Base-by-base conservation (phyloP, 2,888 invertebrate genomes). In the Drosophila antonietae region DNA sequence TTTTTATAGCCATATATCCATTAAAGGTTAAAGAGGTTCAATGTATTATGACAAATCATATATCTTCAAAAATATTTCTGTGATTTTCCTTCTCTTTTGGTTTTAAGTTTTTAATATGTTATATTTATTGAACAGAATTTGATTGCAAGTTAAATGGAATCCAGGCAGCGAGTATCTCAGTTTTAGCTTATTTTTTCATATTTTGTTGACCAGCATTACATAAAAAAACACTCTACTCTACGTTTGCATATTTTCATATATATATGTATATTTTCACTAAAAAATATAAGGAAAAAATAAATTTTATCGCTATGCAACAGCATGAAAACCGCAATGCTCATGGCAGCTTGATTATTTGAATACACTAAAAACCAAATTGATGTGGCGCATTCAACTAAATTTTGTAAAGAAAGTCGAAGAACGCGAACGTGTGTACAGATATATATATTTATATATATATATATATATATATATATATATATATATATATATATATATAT, bases 261-360 rank as follows among this genome's bases (percentile, higher is more conserved):
- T 23, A 20, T 14, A 43, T 20, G 23, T 47, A 62, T 44, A 15
- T 15, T 52, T 66, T 35, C 35, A 3, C 39, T 28, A 44, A 20
- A 39, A 23, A 8, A 23, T 53, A 65, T 12, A 41, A 20, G 8
- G 8, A 23, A 47, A 49, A 67, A 10, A 43, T 3, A 23, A 68
- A n/a, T 52, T n/a, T 68, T 46, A 35, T 52, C 43, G 23, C 33
- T n/a, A 18, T 51, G 61, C 61, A 15, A 23, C 14, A 23, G 65
- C 72, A 75, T 82, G 81, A 66, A 80, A 75, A 81, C 64, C 66
- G 56, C 74, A 28, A 44, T 39, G 43, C 44, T 59, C 61, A 52
- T 63, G 78, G 75, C 62, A 78, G 65, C 33, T 62, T 67, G 47
- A 46, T 51, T 51, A 31, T 49, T 6, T 49, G 64, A 73, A 68